phyloP scores from a whole-genome alignment of 2,888 invertebrate species.

The Synanthedon myopaeformis region DNA sequence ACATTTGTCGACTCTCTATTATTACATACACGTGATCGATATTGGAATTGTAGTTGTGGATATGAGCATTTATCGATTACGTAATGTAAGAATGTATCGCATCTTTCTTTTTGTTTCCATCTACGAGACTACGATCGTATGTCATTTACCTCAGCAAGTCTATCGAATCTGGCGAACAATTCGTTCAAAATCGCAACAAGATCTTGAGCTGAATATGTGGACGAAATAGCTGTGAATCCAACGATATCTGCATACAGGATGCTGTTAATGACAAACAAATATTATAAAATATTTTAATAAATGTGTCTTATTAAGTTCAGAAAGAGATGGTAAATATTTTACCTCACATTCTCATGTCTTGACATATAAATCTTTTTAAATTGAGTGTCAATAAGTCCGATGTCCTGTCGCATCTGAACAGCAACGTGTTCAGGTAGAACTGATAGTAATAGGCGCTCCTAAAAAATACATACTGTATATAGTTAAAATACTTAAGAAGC shows the following conservation, averaged over 20 bases:
- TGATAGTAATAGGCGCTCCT: constrained; percentile 92
- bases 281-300: neutral
- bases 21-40: no score
- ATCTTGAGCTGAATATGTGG: constrained; percentile 95
- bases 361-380: constrained; percentile 99
- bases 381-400: constrained; percentile 91
- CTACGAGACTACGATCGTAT: no score
- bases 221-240: constrained; percentile 96
- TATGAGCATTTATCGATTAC: no score
- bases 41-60: no score
- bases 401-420: constrained; percentile 94
- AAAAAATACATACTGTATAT: constrained; percentile 25
- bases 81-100: no score
- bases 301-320: neutral
- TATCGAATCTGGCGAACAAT: constrained; percentile 94
- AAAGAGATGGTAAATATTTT: constrained; percentile 15
- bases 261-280: constrained; percentile 60
- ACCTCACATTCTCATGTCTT: constrained; percentile 96
- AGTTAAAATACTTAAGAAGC: neutral
- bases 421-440: constrained; percentile 97
- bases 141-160: constrained; percentile 79
- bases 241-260: constrained; percentile 98
- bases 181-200: constrained; percentile 96
- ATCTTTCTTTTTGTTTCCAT: no score
- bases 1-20: no score